Percentiles rank a stretch among this genome's conserved stretches.
phyloP scores from a whole-genome alignment of 2,888 invertebrate genomes.

The Serrognathus titanus region DNA sequence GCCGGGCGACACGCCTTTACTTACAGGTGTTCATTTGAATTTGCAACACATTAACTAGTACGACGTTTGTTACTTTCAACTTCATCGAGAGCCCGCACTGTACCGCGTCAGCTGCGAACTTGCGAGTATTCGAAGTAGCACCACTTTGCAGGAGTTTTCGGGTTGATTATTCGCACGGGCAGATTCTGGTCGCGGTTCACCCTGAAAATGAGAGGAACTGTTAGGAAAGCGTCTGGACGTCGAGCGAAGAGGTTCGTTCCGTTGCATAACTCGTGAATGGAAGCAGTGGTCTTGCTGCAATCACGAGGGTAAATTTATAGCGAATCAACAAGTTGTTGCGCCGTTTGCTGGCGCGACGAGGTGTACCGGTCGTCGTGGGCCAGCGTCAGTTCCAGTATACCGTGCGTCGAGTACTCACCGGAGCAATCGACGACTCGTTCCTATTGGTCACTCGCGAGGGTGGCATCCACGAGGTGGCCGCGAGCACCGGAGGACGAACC shows the following conservation, averaged over 20 bases:
- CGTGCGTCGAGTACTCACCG: constrained; percentile 32
- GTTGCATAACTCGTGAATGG: too few species aligned
- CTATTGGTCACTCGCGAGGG: constrained; percentile 43
- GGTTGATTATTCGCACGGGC: too few species aligned
- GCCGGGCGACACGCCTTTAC: constrained; percentile 21
- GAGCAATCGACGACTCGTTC: constrained; percentile 31
- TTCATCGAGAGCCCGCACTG: constrained; percentile 7
- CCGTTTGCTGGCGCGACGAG: not conserved
- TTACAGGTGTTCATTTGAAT: constrained; percentile 34
- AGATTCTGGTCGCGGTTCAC: too few species aligned
- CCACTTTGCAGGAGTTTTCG: too few species aligned
- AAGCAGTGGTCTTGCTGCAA: too few species aligned
- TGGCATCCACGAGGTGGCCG: constrained; percentile 39
- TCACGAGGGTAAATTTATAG: too few species aligned
- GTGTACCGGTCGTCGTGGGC: constrained; percentile 17
- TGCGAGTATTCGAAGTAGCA: too few species aligned
- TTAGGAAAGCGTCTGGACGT: too few species aligned
- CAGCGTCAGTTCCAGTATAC: constrained; percentile 10
- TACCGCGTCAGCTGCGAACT: too few species aligned
- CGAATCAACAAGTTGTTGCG: constrained; percentile 23
- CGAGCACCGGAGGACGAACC: constrained; percentile 43
- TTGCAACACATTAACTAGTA: constrained; percentile 21
- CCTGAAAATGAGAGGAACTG: too few species aligned
- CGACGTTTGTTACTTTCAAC: constrained; percentile 20
- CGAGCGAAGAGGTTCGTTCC: too few species aligned